Conservation (phyloP, 2,888 invertebrate species). For the Agrotis clavis region DNA sequence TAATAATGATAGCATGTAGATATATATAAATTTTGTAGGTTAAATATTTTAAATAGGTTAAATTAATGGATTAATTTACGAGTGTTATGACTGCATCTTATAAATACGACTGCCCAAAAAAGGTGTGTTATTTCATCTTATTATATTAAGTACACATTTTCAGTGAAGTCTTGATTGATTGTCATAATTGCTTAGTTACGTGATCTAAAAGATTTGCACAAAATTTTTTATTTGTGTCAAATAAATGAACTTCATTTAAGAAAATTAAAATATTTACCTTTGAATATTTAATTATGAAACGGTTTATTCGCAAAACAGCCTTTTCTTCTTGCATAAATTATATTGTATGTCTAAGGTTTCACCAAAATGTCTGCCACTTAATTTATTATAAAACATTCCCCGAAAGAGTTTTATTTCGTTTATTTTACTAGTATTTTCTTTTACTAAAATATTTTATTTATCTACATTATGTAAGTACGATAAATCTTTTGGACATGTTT, state of each 20-base stretch:
- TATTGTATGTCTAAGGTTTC: conserved; percentile 17
- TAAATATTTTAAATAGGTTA: too few relatives aligned
- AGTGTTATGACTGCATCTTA: too few relatives aligned
- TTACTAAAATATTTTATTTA: conserved; percentile 18
- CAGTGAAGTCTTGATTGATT: not conserved
- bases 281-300: not conserved
- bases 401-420: conserved; percentile 25
- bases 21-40: too few relatives aligned
- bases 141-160: not conserved
- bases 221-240: not conserved
- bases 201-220: not conserved
- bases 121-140: too few relatives aligned
- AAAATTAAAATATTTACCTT: not conserved
- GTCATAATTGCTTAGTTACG: not conserved
- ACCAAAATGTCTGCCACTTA: conserved; percentile 20
- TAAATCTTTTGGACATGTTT: conserved; percentile 43
- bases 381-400: conserved; percentile 35
- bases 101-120: too few relatives aligned
- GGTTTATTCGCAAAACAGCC: conserved; percentile 10
- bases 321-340: conserved; percentile 19
- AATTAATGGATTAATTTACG: too few relatives aligned
- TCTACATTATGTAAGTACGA: conserved; percentile 16
- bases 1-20: too few relatives aligned
- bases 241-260: not conserved
- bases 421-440: conserved; percentile 30